Base-by-base conservation (phyloP, 2,888 invertebrate species). In the Callyntrura guangdongensis region DNA sequence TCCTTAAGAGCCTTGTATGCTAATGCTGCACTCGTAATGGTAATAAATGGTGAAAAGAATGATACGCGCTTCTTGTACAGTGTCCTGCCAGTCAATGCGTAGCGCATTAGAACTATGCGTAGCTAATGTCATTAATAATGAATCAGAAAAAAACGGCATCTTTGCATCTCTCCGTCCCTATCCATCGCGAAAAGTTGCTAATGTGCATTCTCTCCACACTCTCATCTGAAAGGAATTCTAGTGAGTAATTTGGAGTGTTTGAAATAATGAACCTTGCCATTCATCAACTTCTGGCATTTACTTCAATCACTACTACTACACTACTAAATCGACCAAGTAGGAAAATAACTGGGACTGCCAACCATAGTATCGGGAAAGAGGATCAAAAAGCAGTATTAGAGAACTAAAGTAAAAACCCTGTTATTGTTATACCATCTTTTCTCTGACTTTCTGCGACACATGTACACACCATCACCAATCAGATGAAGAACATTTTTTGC, bases 211-310 rank as follows among this genome's bases (percentile, higher is more conserved):
- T 12, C 17, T 11, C 47, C n/a, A 17, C 22, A 20, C 22, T 12
- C 17, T 22, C 49, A 11, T 27, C 59, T 79, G 36, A 64, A 59
- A 86, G 45, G 86, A 74, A 86, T 86, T 1, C 74, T 67, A 53
- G 87, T 87, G 81, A 88, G 72, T 84, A 84, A 84, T 89, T 77
- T 53, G 25, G 74, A 89, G 84, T 74, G 89, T 84, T 79, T 74
- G 53, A 77, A 84, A 84, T 84, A 83, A 89, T 89, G 88, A 89
- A 25, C 49, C 27, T 74, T 72, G 83, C 88, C 72, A 89, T 89
- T 89, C 74, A 89, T 89, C 88, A 88, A 81, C 56, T 56, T 59
- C 56, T 27, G 56, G 36, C 56, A 36, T 36, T 36, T 6, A 36
- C 47, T 74, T 47, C 49, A 49, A 20, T 12, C 11, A 22, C 74